Base-by-base conservation (phyloP, 2,797 vertebrate species). In the Peromyscus aztecus region DNA sequence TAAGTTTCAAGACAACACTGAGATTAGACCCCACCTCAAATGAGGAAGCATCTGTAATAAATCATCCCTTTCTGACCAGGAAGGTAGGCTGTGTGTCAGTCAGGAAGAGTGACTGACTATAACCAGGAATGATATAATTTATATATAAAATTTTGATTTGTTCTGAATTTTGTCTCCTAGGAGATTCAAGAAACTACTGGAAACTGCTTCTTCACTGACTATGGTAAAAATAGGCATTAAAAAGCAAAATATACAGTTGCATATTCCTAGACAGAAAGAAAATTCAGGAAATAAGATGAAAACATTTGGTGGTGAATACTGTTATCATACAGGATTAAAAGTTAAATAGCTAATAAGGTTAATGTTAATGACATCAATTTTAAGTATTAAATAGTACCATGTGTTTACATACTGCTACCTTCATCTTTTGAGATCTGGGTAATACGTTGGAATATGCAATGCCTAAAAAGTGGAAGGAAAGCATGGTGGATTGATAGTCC, bases 391-490 rank as follows among this genome's bases (percentile, higher is more conserved):
- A 89, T 14, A 40, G 46, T 57, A 31, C 6, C 13, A n/a, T 43
- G 17, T 37, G 46, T 75, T 93, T 96, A 93, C 29, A 57, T 61
- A 16, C 52, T 2, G 3, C 3, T 87, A 34, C 12, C 29, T 80
- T 81, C 2, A 37, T 57, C 43, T 90, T 95, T 73, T 93, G 63
- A 89, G 86, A 91, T 81, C 61, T 73, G 83, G 40, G 9, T 11
- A 57, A 78, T 57, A 94, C 75, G 55, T 89, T 95, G 40, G 52
- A 69, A 65, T 63, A 43, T 12, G 2, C 34, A 82, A 55, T 29
- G 23, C 7, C 19, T 80, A 65, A 87, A 80, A 63, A 10, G 1
- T 40, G 29, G 89, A 49, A 43, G 55, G 24, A 86, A 85, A 75
- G 17, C 6, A 23, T 52, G 27, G n/a, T 13, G 5, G 43, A 81